phyloP scores from a whole-genome alignment of 2,113 vertebrate species.

The Barbus barbus region DNA sequence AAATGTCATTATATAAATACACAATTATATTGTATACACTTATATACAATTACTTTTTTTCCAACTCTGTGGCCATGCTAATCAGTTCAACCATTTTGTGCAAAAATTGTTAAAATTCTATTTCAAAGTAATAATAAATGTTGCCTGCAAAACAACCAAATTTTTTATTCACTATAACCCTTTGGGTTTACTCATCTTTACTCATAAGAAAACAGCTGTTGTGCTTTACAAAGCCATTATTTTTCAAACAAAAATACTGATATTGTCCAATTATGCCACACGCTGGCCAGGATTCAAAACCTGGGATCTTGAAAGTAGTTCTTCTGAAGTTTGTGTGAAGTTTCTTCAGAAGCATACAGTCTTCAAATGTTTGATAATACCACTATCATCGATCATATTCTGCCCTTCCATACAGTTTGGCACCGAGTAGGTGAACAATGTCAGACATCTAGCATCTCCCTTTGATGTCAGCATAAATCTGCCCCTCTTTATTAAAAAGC shows the following conservation, averaged over 20 bases:
- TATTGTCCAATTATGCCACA: background rate
- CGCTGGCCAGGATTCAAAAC: no score
- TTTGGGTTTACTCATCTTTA: no score
- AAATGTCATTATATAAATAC: background rate
- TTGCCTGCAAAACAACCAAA: no score
- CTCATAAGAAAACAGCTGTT: background rate
- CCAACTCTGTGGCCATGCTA: no score
- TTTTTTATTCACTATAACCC: background rate
- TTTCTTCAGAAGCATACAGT: conserved; percentile 10
- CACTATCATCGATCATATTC: background rate
- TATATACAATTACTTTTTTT: no score
- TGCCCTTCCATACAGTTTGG: background rate
- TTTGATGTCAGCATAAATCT: conserved; percentile 27
- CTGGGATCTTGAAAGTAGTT: background rate
- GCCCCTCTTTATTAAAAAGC: conserved; percentile 6
- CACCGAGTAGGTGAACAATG: background rate
- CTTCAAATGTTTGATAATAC: conserved; percentile 5
- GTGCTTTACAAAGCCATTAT: no score
- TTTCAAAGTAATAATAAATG: background rate
- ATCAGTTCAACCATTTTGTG: background rate
- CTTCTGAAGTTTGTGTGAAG: background rate
- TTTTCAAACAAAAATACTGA: background rate
- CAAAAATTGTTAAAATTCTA: background rate
- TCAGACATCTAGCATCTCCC: conserved; percentile 18
- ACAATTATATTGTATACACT: no score